Evolutionary conservation across 2,888 invertebrate species (phyloP), one percentile per base, ranked within the genome.

Genomic region (Drosophila histrio): DNA sequence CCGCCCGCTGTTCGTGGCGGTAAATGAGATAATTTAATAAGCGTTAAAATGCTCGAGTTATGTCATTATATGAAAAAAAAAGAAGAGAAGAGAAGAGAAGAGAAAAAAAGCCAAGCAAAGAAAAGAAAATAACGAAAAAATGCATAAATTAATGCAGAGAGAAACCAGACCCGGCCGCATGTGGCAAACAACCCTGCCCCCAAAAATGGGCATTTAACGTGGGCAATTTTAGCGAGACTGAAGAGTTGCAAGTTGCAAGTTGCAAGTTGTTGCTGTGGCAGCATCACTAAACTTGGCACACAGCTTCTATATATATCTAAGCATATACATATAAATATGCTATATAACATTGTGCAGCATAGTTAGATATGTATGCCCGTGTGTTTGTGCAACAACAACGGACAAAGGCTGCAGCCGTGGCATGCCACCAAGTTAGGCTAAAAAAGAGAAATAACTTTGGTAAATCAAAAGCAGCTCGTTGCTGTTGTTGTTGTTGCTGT

Each of bases 11-110:
- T 72, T 85, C 41, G 77, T 79, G 86, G 84, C 79, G 80, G 81
- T 79, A 90, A 90, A 90, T 90, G 90, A 90, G 90, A 90, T 90
- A 90, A 90, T 90, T 90, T 90, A 90, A 90, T 90, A 90, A 90
- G 90, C 90, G 90, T 90, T 90, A 90, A 90, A 90, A 90, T 90
- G 90, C 90, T 81, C 90, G 90, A 90, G 90, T 90, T 90, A 90
- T 90, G 90, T 90, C 90, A 90, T 90, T 90, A 90, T 90, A 89
- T 83, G 79, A 26, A 38, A 50, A 3, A n/a, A 28, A 13, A 19
- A 19, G 1, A 9, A 24, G 9, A 26, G 17, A 44, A 28, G 2
- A 26, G 15, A 30, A 13, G 3, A 36, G 5, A 9, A 11, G 6
- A 11, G 8, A 6, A n/a, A 22, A 9, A 32, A 3, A 32, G 21